Conservation (phyloP, 2,113 vertebrate genomes). For the Takifugu bimaculatus region DNA sequence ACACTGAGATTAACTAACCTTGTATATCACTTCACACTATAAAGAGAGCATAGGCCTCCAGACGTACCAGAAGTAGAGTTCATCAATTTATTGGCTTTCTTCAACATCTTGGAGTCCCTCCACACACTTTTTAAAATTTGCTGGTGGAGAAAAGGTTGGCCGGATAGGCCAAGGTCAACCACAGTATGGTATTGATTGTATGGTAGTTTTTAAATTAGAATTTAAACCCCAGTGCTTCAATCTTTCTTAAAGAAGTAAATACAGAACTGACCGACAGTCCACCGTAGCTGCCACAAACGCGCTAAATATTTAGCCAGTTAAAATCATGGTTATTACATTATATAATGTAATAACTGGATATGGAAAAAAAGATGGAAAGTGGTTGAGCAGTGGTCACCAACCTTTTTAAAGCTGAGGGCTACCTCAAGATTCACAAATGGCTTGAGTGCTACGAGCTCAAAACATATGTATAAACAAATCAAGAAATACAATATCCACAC, state of each 20-base stretch:
- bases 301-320: constrained; percentile 4
- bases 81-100: too few species aligned
- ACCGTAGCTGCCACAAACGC: constrained; percentile 1
- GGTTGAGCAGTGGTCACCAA: too few species aligned
- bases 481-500: too few species aligned
- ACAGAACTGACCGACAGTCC: background rate
- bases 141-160: constrained; percentile 6
- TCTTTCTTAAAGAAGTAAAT: background rate
- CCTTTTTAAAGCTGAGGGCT: too few species aligned
- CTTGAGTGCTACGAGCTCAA: too few species aligned
- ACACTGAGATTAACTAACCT: constrained; percentile 1
- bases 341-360: background rate
- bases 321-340: background rate
- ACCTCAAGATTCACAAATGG: too few species aligned
- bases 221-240: background rate
- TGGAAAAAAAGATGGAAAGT: too few species aligned
- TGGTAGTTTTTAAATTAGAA: constrained; percentile 8
- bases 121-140: constrained; percentile 8
- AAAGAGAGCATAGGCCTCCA: constrained; percentile 7
- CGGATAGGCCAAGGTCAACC: constrained; percentile 31
- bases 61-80: background rate
- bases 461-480: too few species aligned
- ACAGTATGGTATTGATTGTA: constrained; percentile 35
- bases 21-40: background rate
- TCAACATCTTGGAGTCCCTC: constrained; percentile 5